A percentile compares a stretch with the other conserved stretches of the same genome.
Evolutionary conservation across 2,888 invertebrate species (phyloP).

Genomic region (Pyrgus malvae): DNA sequence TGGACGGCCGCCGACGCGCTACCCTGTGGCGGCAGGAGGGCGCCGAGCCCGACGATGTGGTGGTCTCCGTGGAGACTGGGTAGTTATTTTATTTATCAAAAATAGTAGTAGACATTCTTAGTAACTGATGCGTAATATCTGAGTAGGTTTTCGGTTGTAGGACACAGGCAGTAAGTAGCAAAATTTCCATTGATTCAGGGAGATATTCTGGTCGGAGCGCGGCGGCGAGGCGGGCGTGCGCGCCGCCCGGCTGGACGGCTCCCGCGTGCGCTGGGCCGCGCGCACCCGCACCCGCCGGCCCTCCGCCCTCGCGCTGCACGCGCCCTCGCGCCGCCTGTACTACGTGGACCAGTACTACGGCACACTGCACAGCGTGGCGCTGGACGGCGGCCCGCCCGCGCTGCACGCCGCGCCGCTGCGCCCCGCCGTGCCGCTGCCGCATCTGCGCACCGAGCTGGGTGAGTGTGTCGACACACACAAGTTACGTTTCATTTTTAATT

Average conservation of each 20-base stretch:
- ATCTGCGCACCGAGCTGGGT: neutral
- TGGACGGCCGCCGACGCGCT: conserved; percentile 80
- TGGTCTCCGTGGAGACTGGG: conserved; percentile 82
- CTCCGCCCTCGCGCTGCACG: conserved; percentile 87
- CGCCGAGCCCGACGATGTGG: conserved; percentile 87
- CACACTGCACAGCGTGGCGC: conserved; percentile 85
- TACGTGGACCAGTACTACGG: conserved; percentile 92
- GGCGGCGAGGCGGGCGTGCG: conserved; percentile 83
- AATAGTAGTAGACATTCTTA: no score
- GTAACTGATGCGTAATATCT: no score
- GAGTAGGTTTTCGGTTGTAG: no score
- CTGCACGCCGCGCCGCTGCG: conserved; percentile 42
- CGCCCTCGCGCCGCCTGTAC: conserved; percentile 83
- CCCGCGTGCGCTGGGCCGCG: conserved; percentile 79
- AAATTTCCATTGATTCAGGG: no score
- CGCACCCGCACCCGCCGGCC: conserved; percentile 87
- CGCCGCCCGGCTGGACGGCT: conserved; percentile 15
- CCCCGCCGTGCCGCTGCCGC: conserved; percentile 33
- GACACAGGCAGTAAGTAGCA: no score
- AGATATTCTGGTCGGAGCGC: conserved; percentile 88
- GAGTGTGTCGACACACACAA: no score
- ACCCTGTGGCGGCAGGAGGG: conserved; percentile 74
- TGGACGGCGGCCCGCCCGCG: conserved; percentile 85
- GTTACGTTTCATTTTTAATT: no score
- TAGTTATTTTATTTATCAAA: neutral